Base-by-base conservation (phyloP, 2,797 vertebrate species). In the Agapornis canus region DNA sequence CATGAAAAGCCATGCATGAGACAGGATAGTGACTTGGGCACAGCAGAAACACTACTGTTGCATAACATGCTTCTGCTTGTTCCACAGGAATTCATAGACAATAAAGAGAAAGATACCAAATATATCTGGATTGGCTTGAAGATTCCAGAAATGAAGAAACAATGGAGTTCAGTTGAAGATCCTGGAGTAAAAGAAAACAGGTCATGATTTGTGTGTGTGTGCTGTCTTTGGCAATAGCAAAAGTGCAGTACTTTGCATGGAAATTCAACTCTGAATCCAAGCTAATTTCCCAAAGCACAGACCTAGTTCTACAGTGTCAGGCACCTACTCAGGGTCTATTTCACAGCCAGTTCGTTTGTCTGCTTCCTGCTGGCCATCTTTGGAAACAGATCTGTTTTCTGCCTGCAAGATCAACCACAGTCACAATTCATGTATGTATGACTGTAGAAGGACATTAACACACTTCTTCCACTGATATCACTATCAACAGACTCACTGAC, bases 81-180 rank as follows among this genome's bases (percentile, higher is more conserved):
- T 83, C 64, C 80, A 29, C 82, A 96, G 95, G 95, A 96, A 26
- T 96, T 95, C 32, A 92, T 96, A 86, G 95, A 96, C 83, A 92
- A 23, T 4, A 95, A 83, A 78, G 59, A 92, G 52, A 94, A 93
- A 86, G 96, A 93, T 23, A 78, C 52, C 57, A 95, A 91, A 77
- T 96, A 96, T 10, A 88, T 96, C 25, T 96, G 96, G 96, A 85
- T 95, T 83, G 72, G 16, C 27, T 14, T 0, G 13, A 32, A 47
- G 10, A 5, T 2, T 31, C 15, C 59, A 77, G 79, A 60, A n/a
- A 25, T 9, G 18, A 25, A 83, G 52, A 71, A 78, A 81, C 57
- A 69, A 23, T 1, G 32, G 79, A 70, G 25, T 60, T 83, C 87
- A 40, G 40, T 2, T 39, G 64, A 60, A 87, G 76, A 83, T 45